Percentiles rank a stretch among this genome's conserved stretches.
These are phyloP conservation scores for Psettodes erumei DNA, from an alignment of 2,113 vertebrate species.

Conservation along the genomic window DNA sequence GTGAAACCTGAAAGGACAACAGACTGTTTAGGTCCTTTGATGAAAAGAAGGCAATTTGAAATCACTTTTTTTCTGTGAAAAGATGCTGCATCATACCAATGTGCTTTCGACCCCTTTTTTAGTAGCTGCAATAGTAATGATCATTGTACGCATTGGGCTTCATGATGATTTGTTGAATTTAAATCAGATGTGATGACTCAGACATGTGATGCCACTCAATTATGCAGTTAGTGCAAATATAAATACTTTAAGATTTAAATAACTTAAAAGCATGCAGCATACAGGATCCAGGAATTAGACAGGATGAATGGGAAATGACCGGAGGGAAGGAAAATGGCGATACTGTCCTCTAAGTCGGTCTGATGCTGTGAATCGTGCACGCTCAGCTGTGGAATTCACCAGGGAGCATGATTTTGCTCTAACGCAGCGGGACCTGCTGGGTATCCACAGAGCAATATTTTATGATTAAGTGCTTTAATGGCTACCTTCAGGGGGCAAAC, in stretches of 20 bases:
- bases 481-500: constrained; percentile 50
- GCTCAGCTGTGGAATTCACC: background rate
- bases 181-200: background rate
- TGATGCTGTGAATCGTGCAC: constrained; percentile 46
- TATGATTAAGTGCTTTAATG: constrained; percentile 69
- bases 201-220: too few species aligned
- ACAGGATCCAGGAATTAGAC: constrained; percentile 10
- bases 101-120: background rate
- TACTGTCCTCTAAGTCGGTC: constrained; percentile 43
- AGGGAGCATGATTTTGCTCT: constrained; percentile 27
- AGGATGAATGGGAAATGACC: constrained; percentile 36
- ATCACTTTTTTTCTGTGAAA: background rate
- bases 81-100: constrained; percentile 9
- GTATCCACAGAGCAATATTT: constrained; percentile 55
- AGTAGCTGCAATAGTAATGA: too few species aligned
- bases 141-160: background rate
- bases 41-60: constrained; percentile 54
- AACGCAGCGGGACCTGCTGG: constrained; percentile 25
- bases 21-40: constrained; percentile 30
- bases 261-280: constrained; percentile 19
- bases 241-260: constrained; percentile 31
- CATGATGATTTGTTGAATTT: background rate
- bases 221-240: constrained; percentile 25
- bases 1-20: constrained; percentile 40
- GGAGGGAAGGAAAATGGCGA: constrained; percentile 5